Evolutionary conservation across 2,888 invertebrate genomes (phyloP).

Genomic region (Cactoblastis cactorum): DNA sequence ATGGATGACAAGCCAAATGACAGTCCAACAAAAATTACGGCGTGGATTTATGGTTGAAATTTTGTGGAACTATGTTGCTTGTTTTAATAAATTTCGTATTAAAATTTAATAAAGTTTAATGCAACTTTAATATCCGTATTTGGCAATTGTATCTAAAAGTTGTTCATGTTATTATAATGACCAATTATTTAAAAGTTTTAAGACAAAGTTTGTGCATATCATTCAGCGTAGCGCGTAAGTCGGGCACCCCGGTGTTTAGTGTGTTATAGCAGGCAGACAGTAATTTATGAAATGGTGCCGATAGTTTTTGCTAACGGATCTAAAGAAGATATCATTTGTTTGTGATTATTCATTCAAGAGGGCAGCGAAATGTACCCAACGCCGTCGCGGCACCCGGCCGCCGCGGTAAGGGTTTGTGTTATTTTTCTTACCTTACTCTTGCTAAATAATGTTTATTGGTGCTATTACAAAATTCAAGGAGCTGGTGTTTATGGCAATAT

Average conservation of each 20-base stretch:
- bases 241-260: conserved; percentile 54
- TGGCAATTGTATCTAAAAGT: conserved; percentile 37
- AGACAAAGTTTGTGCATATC: conserved; percentile 75
- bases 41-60: conserved; percentile 71
- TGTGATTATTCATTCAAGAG: conserved; percentile 35
- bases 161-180: conserved; percentile 61
- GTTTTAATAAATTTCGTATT: conserved; percentile 34
- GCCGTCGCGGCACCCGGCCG: conserved; percentile 87
- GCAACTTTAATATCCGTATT: conserved; percentile 30
- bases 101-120: conserved; percentile 25
- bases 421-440: conserved; percentile 29
- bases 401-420: conserved; percentile 83
- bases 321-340: conserved; percentile 62
- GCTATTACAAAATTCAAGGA: background rate
- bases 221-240: conserved; percentile 66
- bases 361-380: conserved; percentile 83
- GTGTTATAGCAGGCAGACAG: conserved; percentile 62
- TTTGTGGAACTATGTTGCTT: conserved; percentile 50
- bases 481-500: no score
- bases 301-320: conserved; percentile 52
- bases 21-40: conserved; percentile 69
- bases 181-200: conserved; percentile 66
- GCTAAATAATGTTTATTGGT: background rate
- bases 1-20: conserved; percentile 48
- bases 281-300: conserved; percentile 59